Conservation (phyloP, 2,113 vertebrate genomes). For the Octodon degus region DNA sequence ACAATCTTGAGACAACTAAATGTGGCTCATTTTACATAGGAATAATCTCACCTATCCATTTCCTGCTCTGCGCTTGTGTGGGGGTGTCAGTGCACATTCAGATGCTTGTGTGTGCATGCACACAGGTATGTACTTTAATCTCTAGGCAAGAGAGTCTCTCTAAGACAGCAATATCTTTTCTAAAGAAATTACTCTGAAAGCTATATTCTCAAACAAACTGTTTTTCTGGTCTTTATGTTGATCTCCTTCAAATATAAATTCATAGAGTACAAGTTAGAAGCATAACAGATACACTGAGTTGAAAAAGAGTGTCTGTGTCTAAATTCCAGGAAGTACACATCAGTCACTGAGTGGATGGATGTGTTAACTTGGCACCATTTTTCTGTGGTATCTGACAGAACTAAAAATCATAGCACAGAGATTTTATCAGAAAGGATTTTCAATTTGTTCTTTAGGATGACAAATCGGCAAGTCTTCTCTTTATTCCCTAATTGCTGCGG, state of each 20-base stretch:
- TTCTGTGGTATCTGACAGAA: slow-evolving; percentile 83
- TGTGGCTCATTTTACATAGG: not conserved
- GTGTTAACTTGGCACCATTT: slow-evolving; percentile 80
- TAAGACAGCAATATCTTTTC: not conserved
- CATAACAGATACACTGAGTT: slow-evolving; percentile 73
- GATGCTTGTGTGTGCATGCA: not conserved
- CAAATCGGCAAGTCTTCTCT: slow-evolving; percentile 83
- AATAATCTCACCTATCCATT: not conserved
- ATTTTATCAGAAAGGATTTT: slow-evolving; percentile 86
- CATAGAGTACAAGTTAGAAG: slow-evolving; percentile 74
- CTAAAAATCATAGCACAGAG: slow-evolving; percentile 82
- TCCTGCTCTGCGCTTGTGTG: not conserved
- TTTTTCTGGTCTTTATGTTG: slow-evolving; percentile 67
- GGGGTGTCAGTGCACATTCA: no score
- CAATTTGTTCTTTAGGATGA: slow-evolving; percentile 85
- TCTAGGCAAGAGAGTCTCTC: slow-evolving; percentile 24
- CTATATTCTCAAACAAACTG: not conserved
- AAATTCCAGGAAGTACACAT: slow-evolving; percentile 82
- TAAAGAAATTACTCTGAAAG: slow-evolving; percentile 55
- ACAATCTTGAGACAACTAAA: not conserved
- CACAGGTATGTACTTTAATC: not conserved
- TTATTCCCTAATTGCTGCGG: slow-evolving; percentile 85
- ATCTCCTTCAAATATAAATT: slow-evolving; percentile 45
- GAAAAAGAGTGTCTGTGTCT: slow-evolving; percentile 82
- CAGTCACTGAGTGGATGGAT: slow-evolving; percentile 77